phyloP scores from a whole-genome alignment of 1,140 invertebrate species.

The Drosophila ananassae region DNA sequence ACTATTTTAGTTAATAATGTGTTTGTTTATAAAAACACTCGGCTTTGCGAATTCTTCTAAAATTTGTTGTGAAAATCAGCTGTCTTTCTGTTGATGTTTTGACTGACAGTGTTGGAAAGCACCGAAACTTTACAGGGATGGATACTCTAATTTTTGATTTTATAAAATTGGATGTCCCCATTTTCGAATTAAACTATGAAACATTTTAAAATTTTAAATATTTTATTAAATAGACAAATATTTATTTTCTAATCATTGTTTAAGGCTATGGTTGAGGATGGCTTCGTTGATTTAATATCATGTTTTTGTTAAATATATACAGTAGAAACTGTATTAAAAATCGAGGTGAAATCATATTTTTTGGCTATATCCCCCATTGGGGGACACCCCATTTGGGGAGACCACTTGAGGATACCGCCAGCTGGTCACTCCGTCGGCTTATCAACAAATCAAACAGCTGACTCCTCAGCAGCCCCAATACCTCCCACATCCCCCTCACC shows the following conservation, averaged over 20 bases:
- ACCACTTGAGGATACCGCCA: background rate
- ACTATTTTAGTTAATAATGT: background rate
- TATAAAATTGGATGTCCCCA: too few relatives aligned
- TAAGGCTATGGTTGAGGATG: too few relatives aligned
- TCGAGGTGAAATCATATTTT: too few relatives aligned
- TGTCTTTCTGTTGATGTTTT: conserved; percentile 20
- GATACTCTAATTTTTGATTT: background rate
- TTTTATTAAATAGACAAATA: too few relatives aligned
- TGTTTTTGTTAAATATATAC: too few relatives aligned
- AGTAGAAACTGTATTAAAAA: too few relatives aligned
- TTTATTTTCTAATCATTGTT: too few relatives aligned
- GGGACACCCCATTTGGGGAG: background rate
- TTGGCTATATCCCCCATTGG: background rate
- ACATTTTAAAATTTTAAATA: too few relatives aligned
- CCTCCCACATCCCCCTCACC: background rate
- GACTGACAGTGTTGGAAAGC: conserved; percentile 6
- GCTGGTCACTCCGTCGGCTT: conserved; percentile 21
- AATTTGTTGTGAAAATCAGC: conserved; percentile 23
- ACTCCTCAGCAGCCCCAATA: background rate
- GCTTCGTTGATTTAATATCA: too few relatives aligned
- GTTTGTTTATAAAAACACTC: background rate
- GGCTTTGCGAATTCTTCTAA: background rate
- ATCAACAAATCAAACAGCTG: conserved; percentile 45
- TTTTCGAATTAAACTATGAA: too few relatives aligned
- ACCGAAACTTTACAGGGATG: background rate